Percentiles rank a stretch among this genome's conserved stretches.
Conservation (phyloP, 2,797 vertebrate species). For the Phoxinus dragarum region DNA sequence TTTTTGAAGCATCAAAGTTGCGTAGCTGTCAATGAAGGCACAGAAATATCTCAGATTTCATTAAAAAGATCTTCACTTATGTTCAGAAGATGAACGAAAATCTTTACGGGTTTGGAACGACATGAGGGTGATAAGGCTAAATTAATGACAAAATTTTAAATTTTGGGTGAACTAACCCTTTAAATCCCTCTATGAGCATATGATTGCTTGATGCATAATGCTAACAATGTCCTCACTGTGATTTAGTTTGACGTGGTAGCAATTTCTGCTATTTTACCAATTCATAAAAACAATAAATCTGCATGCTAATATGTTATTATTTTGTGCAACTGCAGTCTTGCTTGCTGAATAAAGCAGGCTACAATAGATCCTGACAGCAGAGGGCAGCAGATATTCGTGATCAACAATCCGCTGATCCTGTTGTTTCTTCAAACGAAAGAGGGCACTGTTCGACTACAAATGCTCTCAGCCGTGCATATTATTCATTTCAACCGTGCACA, state of each 20-base stretch:
- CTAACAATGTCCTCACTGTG: not conserved
- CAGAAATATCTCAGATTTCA: no score
- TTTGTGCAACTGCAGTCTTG: not conserved
- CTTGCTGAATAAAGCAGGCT: not conserved
- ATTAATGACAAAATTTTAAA: not conserved
- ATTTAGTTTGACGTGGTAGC: not conserved
- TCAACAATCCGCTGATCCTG: no score
- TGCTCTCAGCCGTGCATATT: no score
- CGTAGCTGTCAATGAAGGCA: no score
- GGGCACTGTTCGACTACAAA: slow-evolving; percentile 17
- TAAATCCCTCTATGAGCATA: not conserved
- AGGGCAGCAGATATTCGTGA: slow-evolving; percentile 27
- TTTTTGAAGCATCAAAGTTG: no score
- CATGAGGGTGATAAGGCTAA: not conserved
- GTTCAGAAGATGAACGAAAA: no score
- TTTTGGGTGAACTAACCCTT: not conserved
- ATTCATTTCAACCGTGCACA: not conserved
- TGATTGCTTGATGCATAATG: not conserved
- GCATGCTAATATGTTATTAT: not conserved
- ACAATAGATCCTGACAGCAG: not conserved
- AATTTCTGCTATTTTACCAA: not conserved
- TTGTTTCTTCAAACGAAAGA: slow-evolving; percentile 30
- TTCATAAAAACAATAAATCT: not conserved
- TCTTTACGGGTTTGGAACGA: not conserved
- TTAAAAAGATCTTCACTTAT: no score